Conservation (phyloP, 2,888 invertebrate genomes). For the Malacosoma neustria region DNA sequence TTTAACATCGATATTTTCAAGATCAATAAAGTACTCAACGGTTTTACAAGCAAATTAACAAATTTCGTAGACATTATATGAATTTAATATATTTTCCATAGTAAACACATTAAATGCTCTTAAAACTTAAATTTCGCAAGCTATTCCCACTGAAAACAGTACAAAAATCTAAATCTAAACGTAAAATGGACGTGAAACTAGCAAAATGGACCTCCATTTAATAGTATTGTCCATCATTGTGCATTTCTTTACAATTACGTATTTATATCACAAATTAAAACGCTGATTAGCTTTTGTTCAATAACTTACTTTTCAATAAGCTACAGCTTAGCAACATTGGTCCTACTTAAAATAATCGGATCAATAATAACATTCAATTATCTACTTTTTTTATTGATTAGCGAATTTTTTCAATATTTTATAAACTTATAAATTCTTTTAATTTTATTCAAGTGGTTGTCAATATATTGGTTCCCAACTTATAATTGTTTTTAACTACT, state of each 20-base stretch:
- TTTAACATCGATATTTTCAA: too few species aligned
- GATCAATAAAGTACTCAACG: too few species aligned
- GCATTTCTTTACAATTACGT: conserved; percentile 55
- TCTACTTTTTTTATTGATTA: conserved; percentile 3
- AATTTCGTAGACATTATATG: too few species aligned
- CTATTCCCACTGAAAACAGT: conserved; percentile 42
- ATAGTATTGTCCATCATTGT: conserved; percentile 71
- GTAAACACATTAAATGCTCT: neutral
- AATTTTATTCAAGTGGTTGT: too few species aligned
- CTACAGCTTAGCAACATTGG: conserved; percentile 38
- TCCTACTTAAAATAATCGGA: conserved; percentile 36
- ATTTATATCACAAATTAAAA: conserved; percentile 57
- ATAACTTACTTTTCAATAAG: conserved; percentile 16
- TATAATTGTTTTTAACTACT: too few species aligned
- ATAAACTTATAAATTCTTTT: conserved; percentile 20
- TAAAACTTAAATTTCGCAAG: conserved; percentile 18
- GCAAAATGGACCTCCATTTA: conserved; percentile 63
- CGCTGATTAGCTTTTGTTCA: conserved; percentile 32
- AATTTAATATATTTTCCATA: too few species aligned
- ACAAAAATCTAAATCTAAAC: conserved; percentile 50
- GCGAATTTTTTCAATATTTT: conserved; percentile 30
- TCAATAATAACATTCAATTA: conserved; percentile 7
- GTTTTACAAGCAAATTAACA: too few species aligned
- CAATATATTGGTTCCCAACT: too few species aligned
- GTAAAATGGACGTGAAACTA: conserved; percentile 58